Conservation (phyloP, 2,888 invertebrate genomes). For the Holacanthella duospinosa region DNA sequence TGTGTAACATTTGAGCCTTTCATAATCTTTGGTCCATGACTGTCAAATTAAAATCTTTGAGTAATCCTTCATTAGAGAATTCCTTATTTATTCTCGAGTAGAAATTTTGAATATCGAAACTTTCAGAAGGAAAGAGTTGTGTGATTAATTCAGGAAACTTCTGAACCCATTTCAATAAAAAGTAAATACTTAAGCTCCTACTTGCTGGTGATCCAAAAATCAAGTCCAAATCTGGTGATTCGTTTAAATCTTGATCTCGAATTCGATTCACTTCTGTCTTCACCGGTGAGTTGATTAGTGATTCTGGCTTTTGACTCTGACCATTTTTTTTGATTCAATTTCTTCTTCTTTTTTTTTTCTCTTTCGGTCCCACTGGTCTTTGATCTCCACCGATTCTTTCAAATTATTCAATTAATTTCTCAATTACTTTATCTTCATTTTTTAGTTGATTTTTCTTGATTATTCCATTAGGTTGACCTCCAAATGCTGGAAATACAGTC, state of each 20-base stretch:
- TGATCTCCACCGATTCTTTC: neutral
- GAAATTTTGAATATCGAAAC: constrained; percentile 35
- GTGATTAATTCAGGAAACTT: constrained; percentile 33
- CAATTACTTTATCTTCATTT: constrained; percentile 23
- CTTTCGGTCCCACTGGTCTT: neutral
- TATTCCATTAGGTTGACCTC: neutral
- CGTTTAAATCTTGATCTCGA: neutral
- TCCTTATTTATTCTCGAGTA: constrained; percentile 27
- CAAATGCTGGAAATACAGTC: too few relatives aligned
- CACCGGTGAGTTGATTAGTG: neutral
- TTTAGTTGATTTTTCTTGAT: neutral
- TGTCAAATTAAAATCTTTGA: constrained; percentile 30
- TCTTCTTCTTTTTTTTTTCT: neutral
- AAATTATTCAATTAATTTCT: constrained; percentile 27
- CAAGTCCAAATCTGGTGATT: constrained; percentile 29
- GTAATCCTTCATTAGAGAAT: constrained; percentile 25
- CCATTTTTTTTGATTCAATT: neutral
- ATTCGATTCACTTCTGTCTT: neutral
- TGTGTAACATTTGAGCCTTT: constrained; percentile 27
- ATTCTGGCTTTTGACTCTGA: neutral
- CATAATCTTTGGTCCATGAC: constrained; percentile 24
- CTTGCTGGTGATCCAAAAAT: constrained; percentile 30
- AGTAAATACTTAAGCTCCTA: constrained; percentile 32
- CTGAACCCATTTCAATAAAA: constrained; percentile 33
- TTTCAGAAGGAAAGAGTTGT: constrained; percentile 34